Conservation (phyloP, 2,113 vertebrate genomes). For the Tragelaphus scriptus region DNA sequence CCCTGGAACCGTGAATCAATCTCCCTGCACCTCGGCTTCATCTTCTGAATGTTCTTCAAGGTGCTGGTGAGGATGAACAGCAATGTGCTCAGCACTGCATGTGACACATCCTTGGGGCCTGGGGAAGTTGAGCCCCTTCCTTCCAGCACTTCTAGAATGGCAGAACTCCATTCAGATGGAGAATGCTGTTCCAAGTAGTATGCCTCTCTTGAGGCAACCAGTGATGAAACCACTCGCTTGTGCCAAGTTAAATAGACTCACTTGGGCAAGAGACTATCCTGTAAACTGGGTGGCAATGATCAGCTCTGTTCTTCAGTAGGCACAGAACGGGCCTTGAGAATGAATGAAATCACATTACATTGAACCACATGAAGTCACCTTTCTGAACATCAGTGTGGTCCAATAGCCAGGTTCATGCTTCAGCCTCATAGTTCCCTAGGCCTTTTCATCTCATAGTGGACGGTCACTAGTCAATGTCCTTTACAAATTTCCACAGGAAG, state of each 20-base stretch:
- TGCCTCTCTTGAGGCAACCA: not conserved
- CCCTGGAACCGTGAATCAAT: not conserved
- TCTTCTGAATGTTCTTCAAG: not conserved
- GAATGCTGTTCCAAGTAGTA: not conserved
- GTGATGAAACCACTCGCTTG: not conserved
- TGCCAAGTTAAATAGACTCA: not conserved
- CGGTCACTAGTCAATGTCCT: not conserved
- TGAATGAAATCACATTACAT: not conserved
- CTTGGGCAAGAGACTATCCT: not conserved
- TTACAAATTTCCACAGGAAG: slow-evolving; percentile 26
- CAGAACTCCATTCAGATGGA: not conserved
- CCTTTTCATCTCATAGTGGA: slow-evolving; percentile 30
- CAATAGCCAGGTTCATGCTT: not conserved
- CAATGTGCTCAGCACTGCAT: not conserved
- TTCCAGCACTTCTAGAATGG: not conserved
- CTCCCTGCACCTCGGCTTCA: not conserved
- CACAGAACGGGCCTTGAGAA: not conserved
- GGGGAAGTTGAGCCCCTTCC: not conserved
- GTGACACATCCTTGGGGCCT: not conserved
- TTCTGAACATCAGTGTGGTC: not conserved
- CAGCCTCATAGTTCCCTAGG: not conserved
- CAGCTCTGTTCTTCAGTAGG: not conserved
- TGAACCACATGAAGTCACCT: not conserved
- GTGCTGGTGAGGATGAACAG: not conserved
- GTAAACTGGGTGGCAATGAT: not conserved